These are phyloP conservation scores for Regulus satrapa DNA, from an alignment of 2,113 vertebrate genomes.

Conservation along the genomic window DNA sequence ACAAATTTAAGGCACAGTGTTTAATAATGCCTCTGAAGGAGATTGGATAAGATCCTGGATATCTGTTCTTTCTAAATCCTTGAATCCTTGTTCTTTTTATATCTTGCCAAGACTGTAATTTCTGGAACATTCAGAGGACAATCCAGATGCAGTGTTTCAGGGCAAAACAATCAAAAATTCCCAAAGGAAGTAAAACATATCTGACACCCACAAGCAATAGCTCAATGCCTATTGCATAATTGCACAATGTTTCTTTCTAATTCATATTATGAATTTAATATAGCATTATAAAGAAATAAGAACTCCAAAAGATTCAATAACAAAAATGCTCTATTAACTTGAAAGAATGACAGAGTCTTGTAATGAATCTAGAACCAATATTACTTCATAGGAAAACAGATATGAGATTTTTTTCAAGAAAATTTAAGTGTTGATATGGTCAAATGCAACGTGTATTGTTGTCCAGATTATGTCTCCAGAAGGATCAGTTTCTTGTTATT, in stretches of 20 bases:
- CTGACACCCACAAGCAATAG: not conserved
- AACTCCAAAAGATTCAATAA: not conserved
- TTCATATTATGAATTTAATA: not conserved
- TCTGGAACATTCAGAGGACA: not conserved
- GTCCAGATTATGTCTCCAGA: not conserved
- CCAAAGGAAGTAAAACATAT: not conserved
- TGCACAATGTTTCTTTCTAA: not conserved
- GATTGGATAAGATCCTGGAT: not conserved
- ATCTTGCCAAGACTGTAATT: not conserved
- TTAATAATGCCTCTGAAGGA: not conserved
- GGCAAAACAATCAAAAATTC: not conserved
- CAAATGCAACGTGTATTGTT: not conserved
- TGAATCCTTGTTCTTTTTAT: too few species aligned
- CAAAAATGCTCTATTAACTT: not conserved
- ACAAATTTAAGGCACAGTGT: not conserved
- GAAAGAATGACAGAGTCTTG: not conserved
- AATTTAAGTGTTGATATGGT: not conserved
- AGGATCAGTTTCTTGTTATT: not conserved
- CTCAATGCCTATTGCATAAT: not conserved
- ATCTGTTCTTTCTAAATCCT: not conserved
- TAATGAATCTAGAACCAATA: not conserved
- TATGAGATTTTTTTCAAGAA: not conserved
- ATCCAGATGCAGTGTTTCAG: not conserved
- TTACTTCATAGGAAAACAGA: not conserved
- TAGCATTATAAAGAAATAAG: not conserved